Conservation (phyloP, 2,797 vertebrate genomes). For the Alcedo atthis region DNA sequence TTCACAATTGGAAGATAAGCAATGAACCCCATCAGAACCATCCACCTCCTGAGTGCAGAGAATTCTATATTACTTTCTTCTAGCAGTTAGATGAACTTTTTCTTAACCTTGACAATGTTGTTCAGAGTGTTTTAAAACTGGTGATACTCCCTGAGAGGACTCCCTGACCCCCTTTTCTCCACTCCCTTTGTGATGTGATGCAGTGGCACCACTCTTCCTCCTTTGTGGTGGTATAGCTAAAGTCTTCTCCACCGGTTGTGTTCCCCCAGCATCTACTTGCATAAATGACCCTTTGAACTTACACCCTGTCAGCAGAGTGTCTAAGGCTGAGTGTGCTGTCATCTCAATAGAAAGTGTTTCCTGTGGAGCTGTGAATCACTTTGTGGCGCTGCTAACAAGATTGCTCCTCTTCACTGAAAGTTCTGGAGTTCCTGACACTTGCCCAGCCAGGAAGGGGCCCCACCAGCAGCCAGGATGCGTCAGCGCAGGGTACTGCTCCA, state of each 20-base stretch:
- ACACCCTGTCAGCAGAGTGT: neutral
- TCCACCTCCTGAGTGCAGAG: neutral
- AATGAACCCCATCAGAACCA: neutral
- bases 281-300: neutral
- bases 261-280: accelerated
- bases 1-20: neutral
- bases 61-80: neutral
- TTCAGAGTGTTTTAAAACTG: neutral
- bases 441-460: neutral
- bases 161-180: neutral
- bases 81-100: neutral
- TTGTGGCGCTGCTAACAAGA: accelerated
- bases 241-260: accelerated
- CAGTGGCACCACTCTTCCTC: accelerated
- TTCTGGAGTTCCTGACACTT: neutral
- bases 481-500: neutral
- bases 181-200: accelerated
- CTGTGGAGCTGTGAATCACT: neutral
- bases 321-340: neutral
- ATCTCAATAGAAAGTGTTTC: neutral
- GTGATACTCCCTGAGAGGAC: accelerated
- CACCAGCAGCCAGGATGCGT: accelerated
- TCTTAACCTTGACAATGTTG: neutral
- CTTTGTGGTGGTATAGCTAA: neutral
- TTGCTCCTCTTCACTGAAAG: neutral